Evolutionary conservation across 2,113 vertebrate genomes (phyloP).

Genomic region (Pristiophorus japonicus): DNA sequence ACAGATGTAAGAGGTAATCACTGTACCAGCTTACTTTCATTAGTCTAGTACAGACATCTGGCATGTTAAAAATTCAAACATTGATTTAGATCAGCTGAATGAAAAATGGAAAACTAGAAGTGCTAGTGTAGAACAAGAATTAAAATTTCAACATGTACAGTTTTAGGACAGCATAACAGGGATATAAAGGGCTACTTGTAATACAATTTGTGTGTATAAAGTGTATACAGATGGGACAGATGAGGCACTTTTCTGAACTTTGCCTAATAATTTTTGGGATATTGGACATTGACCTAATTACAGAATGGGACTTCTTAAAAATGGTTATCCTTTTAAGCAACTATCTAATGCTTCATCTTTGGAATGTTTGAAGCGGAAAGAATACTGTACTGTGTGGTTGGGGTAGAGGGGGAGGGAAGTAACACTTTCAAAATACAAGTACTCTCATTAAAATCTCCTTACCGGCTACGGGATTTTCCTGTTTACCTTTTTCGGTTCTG

Average conservation of each 20-base stretch:
- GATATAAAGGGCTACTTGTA: neutral
- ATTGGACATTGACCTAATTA: neutral
- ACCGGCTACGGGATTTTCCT: too few species aligned
- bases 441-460: neutral
- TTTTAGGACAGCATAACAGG: neutral
- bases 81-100: neutral
- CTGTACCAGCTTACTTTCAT: neutral
- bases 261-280: neutral
- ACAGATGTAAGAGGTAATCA: conserved; percentile 26
- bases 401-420: too few species aligned
- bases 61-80: conserved; percentile 27
- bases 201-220: neutral
- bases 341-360: neutral
- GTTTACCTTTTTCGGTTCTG: too few species aligned
- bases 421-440: neutral
- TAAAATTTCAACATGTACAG: neutral
- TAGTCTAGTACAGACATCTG: conserved; percentile 10
- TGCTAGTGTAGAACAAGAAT: neutral
- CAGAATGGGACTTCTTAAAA: neutral
- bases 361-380: too few species aligned
- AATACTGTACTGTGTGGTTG: neutral
- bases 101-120: neutral
- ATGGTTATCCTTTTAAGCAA: neutral
- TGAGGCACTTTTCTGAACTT: too few species aligned
- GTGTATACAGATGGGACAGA: neutral